Base-by-base conservation (phyloP, 2,888 invertebrate species). In the Cheilosia urbana region DNA sequence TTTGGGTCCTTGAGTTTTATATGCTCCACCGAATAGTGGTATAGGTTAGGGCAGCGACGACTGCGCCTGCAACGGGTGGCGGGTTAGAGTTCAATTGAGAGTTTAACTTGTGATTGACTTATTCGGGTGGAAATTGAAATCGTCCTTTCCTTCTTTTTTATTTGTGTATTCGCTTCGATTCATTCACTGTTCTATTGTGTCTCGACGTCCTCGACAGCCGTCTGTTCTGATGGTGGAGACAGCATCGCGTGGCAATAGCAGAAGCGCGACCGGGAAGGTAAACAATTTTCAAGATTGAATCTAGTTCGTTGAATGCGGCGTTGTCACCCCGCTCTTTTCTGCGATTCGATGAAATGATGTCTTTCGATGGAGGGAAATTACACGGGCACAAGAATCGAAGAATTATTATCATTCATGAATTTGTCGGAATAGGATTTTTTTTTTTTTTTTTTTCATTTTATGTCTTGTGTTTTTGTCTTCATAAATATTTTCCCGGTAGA, bases 41-140 rank as follows among this genome's bases (percentile, higher is more conserved):
- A 15, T n/a, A 13, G 30, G 19, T 6, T 30, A 19, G 42, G 15
- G 55, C 37, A 49, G 55, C 49, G 21, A 49, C 30, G 21, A 57
- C 30, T 49, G 57, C 34, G 55, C 51, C 3, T 45, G 58, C 51
- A 27, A 42, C 21, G 24, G 57, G 53, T 51, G 30, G 40, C 30
- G 68, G 53, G 69, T 60, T 76, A 73, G 57, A 87, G 87, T 82
- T 87, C 87, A 82, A 87, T 87, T 87, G 87, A 78, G 73, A 87
- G 68, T 82, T 73, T 87, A 82, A 82, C 87, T 78, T 87, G 71
- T 88, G 87, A 87, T 88, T 88, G 87, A 88, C 81, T 87, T 87
- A 82, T 87, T 88, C 87, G 87, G 84, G 84, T 87, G 87, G 87
- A 88, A 88, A 87, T 87, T 87, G 87, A 87, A 88, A 85, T 85